These are phyloP conservation scores for Campodea augens DNA, from an alignment of 1,140 invertebrate species.

Conservation along the genomic window DNA sequence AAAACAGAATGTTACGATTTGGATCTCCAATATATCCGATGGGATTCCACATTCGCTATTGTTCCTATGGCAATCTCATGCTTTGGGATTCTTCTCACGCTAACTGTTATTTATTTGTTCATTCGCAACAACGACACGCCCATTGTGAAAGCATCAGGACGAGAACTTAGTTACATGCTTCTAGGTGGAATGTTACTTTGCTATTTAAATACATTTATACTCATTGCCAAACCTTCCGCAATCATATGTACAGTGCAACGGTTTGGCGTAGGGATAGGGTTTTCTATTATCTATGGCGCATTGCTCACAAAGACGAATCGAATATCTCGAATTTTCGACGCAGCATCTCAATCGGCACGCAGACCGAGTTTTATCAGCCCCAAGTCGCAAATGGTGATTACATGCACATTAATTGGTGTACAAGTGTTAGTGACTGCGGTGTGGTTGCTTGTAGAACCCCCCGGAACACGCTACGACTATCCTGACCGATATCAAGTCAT, in stretches of 20 bases:
- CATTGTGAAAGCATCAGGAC: constrained; percentile 33
- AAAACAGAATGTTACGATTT: constrained; percentile 23
- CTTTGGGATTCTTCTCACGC: constrained; percentile 31
- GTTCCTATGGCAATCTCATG: constrained; percentile 31
- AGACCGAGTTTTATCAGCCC: constrained; percentile 53
- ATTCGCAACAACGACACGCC: constrained; percentile 23
- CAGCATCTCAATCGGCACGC: constrained; percentile 39
- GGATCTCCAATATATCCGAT: constrained; percentile 33
- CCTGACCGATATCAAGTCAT: constrained; percentile 30
- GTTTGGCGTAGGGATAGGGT: constrained; percentile 36
- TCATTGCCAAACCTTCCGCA: constrained; percentile 28
- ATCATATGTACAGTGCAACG: constrained; percentile 32
- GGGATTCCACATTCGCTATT: constrained; percentile 32
- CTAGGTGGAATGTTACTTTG: constrained; percentile 28
- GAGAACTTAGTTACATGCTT: constrained; percentile 39
- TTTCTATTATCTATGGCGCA: constrained; percentile 38
- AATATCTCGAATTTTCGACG: constrained; percentile 39
- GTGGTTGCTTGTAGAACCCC: constrained; percentile 37
- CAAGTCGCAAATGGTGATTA: constrained; percentile 48
- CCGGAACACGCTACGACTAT: constrained; percentile 29
- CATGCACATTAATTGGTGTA: constrained; percentile 37
- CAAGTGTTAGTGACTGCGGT: constrained; percentile 29
- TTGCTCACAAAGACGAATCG: constrained; percentile 42
- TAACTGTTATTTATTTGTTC: constrained; percentile 28
- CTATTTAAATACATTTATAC: constrained; percentile 29